These are phyloP conservation scores for Bruchidius siliquastri DNA, from an alignment of 2,888 invertebrate genomes.

Conservation along the genomic window DNA sequence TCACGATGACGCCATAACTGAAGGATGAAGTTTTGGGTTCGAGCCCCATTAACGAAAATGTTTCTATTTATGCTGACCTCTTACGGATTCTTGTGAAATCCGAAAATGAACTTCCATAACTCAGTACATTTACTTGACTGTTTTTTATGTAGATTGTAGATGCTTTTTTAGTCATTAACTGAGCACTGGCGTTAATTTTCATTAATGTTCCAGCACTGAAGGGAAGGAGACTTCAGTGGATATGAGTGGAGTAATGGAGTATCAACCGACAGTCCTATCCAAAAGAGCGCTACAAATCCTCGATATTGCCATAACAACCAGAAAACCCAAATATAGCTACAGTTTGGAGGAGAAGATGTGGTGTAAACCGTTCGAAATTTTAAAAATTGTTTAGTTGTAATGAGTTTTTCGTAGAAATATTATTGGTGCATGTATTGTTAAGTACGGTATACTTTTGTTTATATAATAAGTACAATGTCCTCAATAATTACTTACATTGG, in stretches of 20 bases:
- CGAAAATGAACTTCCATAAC: too few relatives aligned
- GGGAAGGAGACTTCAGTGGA: conserved; percentile 38
- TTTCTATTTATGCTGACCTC: too few relatives aligned
- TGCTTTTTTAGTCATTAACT: too few relatives aligned
- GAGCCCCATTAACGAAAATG: too few relatives aligned
- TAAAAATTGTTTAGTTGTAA: conserved; percentile 15
- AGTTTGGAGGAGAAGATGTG: conserved; percentile 37
- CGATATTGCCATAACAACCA: conserved; percentile 39
- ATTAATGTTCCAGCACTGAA: conserved; percentile 30
- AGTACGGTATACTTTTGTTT: neutral
- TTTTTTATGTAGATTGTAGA: too few relatives aligned
- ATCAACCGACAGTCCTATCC: conserved; percentile 40
- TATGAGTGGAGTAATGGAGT: conserved; percentile 38
- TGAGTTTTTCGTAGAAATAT: conserved; percentile 5
- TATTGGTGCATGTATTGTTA: neutral
- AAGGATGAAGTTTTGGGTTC: too few relatives aligned
- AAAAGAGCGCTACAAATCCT: conserved; percentile 36
- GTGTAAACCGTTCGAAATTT: conserved; percentile 28
- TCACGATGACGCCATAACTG: too few relatives aligned
- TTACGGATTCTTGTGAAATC: too few relatives aligned
- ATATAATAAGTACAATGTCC: neutral
- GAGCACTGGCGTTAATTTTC: neutral
- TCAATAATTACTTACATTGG: neutral
- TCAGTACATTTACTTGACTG: too few relatives aligned
- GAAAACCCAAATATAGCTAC: conserved; percentile 39